These are phyloP conservation scores for Hypomecis atomaria DNA, from an alignment of 2,888 invertebrate genomes.

Conservation along the genomic window DNA sequence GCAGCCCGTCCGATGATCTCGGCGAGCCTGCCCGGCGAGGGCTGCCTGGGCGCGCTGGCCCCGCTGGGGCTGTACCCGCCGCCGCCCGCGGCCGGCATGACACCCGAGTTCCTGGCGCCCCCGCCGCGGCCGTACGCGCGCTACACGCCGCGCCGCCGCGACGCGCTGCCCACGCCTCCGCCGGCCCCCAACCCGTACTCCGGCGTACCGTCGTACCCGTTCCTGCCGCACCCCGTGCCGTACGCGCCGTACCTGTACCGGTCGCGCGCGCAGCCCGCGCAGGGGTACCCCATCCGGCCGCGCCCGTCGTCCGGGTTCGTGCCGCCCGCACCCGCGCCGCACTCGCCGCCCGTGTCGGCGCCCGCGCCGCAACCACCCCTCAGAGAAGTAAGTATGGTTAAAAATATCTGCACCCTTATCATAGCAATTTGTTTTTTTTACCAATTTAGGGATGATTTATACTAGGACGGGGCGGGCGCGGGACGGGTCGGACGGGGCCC, in stretches of 20 bases:
- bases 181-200: constrained; percentile 64
- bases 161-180: constrained; percentile 66
- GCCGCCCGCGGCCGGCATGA: constrained; percentile 76
- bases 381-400: constrained; percentile 64
- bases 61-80: constrained; percentile 85
- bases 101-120: constrained; percentile 87
- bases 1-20: constrained; percentile 88
- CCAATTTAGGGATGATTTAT: too few relatives aligned
- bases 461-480: too few relatives aligned
- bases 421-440: too few relatives aligned
- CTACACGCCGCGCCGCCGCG: constrained; percentile 74
- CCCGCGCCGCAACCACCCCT: constrained; percentile 69
- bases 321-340: constrained; percentile 74
- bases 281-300: constrained; percentile 69
- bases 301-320: constrained; percentile 76
- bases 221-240: constrained; percentile 75
- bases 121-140: constrained; percentile 86
- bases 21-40: constrained; percentile 87
- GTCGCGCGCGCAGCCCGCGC: constrained; percentile 69
- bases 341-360: constrained; percentile 69
- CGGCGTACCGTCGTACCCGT: constrained; percentile 72
- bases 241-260: constrained; percentile 76
- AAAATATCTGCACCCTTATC: not conserved
- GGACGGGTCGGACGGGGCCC: too few relatives aligned
- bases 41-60: constrained; percentile 77